Percentiles rank a stretch among this genome's conserved stretches.
Evolutionary conservation across 2,797 vertebrate species (phyloP).

Genomic region (Ataeniobius toweri): DNA sequence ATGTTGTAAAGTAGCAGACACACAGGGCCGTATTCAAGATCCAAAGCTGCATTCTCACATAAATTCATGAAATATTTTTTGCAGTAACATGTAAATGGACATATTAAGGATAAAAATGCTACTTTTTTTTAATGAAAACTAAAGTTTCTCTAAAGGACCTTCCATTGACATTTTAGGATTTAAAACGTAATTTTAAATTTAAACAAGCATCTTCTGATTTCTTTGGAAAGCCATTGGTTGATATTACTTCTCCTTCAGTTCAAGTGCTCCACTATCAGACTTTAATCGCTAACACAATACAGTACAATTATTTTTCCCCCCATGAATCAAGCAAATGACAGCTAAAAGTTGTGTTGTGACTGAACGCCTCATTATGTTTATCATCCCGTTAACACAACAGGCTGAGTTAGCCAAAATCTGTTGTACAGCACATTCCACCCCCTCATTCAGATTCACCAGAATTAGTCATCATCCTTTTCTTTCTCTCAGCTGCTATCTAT

Average conservation of each 20-base stretch:
- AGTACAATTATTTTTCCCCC: not conserved
- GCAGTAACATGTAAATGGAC: not conserved
- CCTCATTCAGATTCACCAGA: conserved; percentile 29
- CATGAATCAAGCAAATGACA: conserved; percentile 8
- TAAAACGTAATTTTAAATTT: not conserved
- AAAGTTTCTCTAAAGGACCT: not conserved
- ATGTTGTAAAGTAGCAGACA: not conserved
- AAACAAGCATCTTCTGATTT: not conserved
- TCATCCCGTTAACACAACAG: conserved; percentile 9
- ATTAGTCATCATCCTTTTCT: conserved; percentile 53
- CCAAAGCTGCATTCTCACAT: not conserved
- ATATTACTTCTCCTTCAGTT: not conserved
- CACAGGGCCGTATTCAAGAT: not conserved
- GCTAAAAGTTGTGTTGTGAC: conserved; percentile 50
- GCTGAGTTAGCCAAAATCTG: conserved; percentile 7
- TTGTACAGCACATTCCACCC: conserved; percentile 19
- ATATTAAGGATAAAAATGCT: not conserved
- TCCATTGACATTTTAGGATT: not conserved
- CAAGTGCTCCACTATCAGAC: not conserved
- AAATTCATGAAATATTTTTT: not conserved
- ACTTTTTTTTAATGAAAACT: not conserved
- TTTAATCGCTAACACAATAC: conserved; percentile 12
- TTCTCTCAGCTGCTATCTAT: conserved; percentile 42
- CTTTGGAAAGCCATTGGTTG: not conserved
- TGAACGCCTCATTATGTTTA: conserved; percentile 31